Conservation (phyloP, 1,140 invertebrate genomes). For the Dolichoris vasculosae region DNA sequence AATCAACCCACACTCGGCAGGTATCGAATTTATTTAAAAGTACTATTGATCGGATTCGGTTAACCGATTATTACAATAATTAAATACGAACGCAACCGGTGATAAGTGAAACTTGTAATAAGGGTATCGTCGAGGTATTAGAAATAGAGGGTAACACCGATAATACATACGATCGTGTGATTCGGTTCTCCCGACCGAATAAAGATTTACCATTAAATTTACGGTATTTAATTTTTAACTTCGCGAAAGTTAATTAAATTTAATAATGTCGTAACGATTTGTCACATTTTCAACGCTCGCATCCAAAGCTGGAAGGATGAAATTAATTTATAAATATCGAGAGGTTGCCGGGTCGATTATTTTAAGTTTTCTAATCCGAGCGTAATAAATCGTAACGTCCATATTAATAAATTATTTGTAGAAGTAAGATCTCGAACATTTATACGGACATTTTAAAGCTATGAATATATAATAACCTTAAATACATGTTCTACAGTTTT, state of each 20-base stretch:
- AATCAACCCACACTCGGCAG: slow-evolving; percentile 22
- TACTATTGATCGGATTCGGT: neutral
- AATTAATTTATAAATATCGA: slow-evolving; percentile 27
- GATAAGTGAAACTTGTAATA: no score
- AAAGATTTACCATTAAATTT: neutral
- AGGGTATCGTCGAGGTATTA: neutral
- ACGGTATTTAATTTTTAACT: neutral
- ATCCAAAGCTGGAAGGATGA: neutral
- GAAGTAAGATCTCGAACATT: neutral
- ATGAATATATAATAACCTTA: neutral
- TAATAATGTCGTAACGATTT: neutral
- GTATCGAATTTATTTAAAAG: neutral
- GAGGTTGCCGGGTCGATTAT: neutral
- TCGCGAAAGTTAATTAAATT: neutral
- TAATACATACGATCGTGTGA: neutral
- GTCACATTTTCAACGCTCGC: neutral
- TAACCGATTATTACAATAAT: neutral
- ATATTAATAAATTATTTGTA: slow-evolving; percentile 5
- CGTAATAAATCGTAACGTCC: neutral
- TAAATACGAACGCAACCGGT: neutral
- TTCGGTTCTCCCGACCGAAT: neutral
- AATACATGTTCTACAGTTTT: neutral
- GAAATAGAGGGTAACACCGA: neutral
- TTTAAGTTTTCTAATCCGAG: neutral
- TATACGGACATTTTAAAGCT: neutral